Conservation (phyloP, 2,888 invertebrate species). For the Caradrina clavipalpis region DNA sequence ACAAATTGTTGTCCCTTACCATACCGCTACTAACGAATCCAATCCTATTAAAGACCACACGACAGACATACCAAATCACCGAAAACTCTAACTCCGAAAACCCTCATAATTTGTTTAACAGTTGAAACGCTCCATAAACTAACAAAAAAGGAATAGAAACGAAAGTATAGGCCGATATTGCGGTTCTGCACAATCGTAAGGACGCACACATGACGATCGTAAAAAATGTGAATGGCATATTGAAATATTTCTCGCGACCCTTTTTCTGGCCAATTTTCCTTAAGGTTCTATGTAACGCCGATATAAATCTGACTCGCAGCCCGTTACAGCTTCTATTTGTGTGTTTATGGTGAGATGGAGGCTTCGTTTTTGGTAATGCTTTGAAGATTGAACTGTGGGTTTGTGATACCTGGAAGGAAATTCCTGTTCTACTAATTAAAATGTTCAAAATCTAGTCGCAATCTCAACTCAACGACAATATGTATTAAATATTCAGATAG, state of each 20-base stretch:
- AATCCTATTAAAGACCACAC: neutral
- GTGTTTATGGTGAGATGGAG: slow-evolving; percentile 68
- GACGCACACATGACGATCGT: slow-evolving; percentile 86
- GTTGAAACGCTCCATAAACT: slow-evolving; percentile 73
- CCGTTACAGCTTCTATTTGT: slow-evolving; percentile 75
- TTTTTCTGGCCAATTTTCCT: slow-evolving; percentile 84
- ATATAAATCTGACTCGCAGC: slow-evolving; percentile 83
- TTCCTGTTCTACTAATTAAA: no score
- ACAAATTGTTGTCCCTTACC: neutral
- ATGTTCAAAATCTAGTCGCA: no score
- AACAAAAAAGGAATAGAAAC: slow-evolving; percentile 75
- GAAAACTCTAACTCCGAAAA: slow-evolving; percentile 35
- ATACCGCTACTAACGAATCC: neutral
- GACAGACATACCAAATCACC: slow-evolving; percentile 1
- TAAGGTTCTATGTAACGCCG: slow-evolving; percentile 78
- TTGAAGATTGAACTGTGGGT: slow-evolving; percentile 29
- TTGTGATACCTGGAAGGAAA: slow-evolving; percentile 17
- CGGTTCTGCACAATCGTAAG: slow-evolving; percentile 83
- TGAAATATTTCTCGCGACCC: slow-evolving; percentile 89
- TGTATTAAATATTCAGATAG: no score
- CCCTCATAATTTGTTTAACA: slow-evolving; percentile 65
- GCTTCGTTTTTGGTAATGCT: slow-evolving; percentile 56
- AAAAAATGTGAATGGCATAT: slow-evolving; percentile 89
- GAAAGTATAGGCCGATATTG: slow-evolving; percentile 82
- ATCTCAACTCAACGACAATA: no score